Conservation (phyloP, 2,797 vertebrate species). For the Choloepus didactylus region DNA sequence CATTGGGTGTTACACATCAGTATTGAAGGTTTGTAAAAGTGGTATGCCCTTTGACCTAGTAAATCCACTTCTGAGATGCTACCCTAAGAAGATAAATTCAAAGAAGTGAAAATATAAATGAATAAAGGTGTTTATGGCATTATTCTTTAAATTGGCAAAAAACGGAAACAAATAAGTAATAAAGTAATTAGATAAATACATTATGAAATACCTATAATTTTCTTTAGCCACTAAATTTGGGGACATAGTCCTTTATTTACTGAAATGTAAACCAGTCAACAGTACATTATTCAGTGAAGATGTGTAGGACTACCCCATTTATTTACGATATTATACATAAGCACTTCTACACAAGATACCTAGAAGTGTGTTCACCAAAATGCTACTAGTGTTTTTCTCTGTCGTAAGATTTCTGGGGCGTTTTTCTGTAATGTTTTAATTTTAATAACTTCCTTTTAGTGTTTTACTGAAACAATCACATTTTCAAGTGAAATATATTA, state of each 20-base stretch:
- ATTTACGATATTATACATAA: background rate
- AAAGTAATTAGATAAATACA: background rate
- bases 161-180: background rate
- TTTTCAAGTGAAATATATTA: background rate
- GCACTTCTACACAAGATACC: background rate
- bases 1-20: background rate
- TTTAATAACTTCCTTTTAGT: background rate
- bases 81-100: background rate
- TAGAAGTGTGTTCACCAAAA: background rate
- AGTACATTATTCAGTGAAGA: background rate
- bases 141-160: conserved; percentile 47
- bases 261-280: background rate
- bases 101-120: conserved; percentile 20
- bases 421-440: conserved; percentile 1
- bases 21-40: background rate
- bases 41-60: background rate
- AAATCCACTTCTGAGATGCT: background rate
- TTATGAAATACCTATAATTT: background rate
- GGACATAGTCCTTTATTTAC: background rate
- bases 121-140: background rate
- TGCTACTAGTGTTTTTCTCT: background rate
- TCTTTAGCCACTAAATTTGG: background rate
- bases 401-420: background rate
- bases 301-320: background rate
- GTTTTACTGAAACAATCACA: conserved; percentile 15